Conservation (phyloP, 2,113 vertebrate genomes). For the Gambusia affinis region DNA sequence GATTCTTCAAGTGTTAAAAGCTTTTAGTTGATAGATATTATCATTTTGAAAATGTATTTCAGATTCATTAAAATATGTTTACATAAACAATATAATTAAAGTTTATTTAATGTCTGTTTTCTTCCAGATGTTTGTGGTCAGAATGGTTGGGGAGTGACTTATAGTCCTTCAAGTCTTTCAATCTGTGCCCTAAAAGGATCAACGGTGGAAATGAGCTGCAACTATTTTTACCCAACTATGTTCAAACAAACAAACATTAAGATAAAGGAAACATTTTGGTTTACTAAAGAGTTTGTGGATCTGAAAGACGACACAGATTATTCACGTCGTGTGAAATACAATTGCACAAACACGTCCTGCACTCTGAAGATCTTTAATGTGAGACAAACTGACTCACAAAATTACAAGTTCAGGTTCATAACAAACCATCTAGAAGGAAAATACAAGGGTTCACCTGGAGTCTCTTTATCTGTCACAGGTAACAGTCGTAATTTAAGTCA, state of each 20-base stretch:
- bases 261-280: slow-evolving; percentile 5
- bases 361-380: slow-evolving; percentile 2
- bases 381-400: slow-evolving; percentile 7
- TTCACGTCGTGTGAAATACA: background rate
- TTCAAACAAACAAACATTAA: background rate
- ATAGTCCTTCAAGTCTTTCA: no score
- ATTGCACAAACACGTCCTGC: rapidly evolving
- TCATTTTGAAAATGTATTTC: background rate
- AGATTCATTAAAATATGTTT: background rate
- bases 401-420: slow-evolving; percentile 21
- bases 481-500: background rate
- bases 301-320: background rate
- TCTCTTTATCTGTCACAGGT: slow-evolving; percentile 17
- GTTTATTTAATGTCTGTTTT: slow-evolving; percentile 10
- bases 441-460: background rate
- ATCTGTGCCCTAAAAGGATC: slow-evolving; percentile 17
- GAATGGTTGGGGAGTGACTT: background rate
- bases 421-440: background rate
- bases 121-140: slow-evolving; percentile 1
- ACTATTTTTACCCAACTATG: background rate
- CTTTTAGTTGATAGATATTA: no score
- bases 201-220: slow-evolving; percentile 1
- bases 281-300: background rate
- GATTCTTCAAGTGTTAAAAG: no score
- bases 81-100: background rate